A percentile compares a stretch with the other conserved stretches of the same genome.
phyloP scores from a whole-genome alignment of 1,140 invertebrate species.

The Hesperophylax magnus region DNA sequence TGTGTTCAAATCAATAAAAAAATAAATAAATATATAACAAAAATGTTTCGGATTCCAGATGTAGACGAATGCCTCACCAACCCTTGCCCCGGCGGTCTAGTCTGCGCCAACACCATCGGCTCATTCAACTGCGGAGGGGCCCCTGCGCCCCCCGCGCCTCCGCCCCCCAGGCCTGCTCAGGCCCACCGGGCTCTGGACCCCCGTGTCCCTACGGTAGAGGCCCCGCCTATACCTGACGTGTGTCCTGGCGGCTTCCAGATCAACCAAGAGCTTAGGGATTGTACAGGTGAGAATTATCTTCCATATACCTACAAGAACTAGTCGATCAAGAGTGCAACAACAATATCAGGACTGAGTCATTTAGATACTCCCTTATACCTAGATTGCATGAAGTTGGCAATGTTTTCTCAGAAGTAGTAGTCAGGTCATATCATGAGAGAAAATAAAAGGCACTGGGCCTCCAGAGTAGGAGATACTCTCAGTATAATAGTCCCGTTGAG shows the following conservation, averaged over 20 bases:
- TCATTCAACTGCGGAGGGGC: conserved; percentile 75
- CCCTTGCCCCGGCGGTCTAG: conserved; percentile 74
- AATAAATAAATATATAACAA: too few species aligned
- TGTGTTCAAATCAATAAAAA: too few species aligned
- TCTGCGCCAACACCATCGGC: conserved; percentile 81
- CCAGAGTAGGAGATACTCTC: too few species aligned
- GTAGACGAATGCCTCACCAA: conserved; percentile 81
- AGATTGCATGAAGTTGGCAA: too few species aligned
- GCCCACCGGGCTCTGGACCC: conserved; percentile 63
- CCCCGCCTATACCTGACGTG: conserved; percentile 69
- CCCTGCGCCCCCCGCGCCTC: neutral
- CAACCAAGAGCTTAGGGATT: conserved; percentile 70
- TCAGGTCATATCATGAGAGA: too few species aligned
- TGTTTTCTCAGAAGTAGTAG: too few species aligned
- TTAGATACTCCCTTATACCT: too few species aligned
- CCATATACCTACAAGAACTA: too few species aligned
- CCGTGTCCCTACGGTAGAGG: conserved; percentile 79
- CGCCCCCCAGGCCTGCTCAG: neutral
- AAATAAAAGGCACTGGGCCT: too few species aligned
- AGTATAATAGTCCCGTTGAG: too few species aligned
- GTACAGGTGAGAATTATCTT: conserved; percentile 54
- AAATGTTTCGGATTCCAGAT: conserved; percentile 66
- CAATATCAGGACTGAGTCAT: too few species aligned
- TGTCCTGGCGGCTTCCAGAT: conserved; percentile 80
- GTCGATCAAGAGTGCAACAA: too few species aligned